phyloP scores from a whole-genome alignment of 2,888 invertebrate genomes.

The Sesia bembeciformis region DNA sequence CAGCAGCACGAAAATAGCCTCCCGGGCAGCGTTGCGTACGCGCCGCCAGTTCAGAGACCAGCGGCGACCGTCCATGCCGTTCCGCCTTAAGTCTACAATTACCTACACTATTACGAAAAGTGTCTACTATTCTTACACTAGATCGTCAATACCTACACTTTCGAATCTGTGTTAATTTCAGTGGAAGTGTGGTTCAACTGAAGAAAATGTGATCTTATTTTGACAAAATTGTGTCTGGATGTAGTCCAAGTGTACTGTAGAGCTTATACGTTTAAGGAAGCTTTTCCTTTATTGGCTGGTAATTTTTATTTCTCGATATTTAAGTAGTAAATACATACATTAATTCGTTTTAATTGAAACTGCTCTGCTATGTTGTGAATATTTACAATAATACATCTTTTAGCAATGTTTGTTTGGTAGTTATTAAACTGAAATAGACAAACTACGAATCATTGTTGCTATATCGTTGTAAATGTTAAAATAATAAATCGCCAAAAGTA shows the following conservation, averaged over 20 bases:
- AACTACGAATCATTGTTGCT: too few species aligned
- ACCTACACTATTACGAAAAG: slow-evolving; percentile 12
- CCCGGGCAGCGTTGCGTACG: slow-evolving; percentile 53
- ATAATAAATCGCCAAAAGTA: too few species aligned
- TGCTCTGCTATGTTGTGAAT: too few species aligned
- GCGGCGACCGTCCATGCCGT: slow-evolving; percentile 23
- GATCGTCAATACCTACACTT: neutral
- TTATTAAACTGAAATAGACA: too few species aligned
- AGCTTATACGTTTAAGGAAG: slow-evolving; percentile 33
- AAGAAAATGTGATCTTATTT: slow-evolving; percentile 21
- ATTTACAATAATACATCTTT: too few species aligned
- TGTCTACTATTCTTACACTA: neutral
- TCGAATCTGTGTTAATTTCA: neutral
- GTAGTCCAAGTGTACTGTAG: slow-evolving; percentile 48
- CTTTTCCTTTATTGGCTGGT: slow-evolving; percentile 32
- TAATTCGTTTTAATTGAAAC: too few species aligned
- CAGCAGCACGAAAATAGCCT: slow-evolving; percentile 69
- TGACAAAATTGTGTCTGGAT: slow-evolving; percentile 39
- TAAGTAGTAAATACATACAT: too few species aligned
- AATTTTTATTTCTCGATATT: slow-evolving; percentile 20
- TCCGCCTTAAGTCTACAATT: slow-evolving; percentile 31
- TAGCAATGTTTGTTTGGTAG: too few species aligned
- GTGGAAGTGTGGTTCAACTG: slow-evolving; percentile 16
- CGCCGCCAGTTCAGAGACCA: slow-evolving; percentile 23
- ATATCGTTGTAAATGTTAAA: too few species aligned